A percentile compares a stretch with the other conserved stretches of the same genome.
Conservation (phyloP, 2,888 invertebrate genomes). For the Mimumesa dahlbomi region DNA sequence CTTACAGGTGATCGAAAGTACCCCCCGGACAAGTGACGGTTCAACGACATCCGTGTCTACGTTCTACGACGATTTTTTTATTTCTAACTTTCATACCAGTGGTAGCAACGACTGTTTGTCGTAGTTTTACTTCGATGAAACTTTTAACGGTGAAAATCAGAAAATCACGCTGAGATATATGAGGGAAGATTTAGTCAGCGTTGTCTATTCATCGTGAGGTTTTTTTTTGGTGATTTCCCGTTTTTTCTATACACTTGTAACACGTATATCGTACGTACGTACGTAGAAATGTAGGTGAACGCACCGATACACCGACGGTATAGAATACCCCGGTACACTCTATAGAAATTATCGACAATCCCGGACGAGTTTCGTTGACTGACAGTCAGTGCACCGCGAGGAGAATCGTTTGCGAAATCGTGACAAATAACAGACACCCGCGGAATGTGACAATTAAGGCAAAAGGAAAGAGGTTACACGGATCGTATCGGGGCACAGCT, state of each 20-base stretch:
- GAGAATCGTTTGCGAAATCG: not conserved
- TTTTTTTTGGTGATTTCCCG: too few species aligned
- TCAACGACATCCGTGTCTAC: slow-evolving; percentile 41
- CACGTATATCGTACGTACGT: too few species aligned
- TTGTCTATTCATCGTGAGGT: too few species aligned
- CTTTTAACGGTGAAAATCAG: too few species aligned
- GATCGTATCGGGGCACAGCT: slow-evolving; percentile 5
- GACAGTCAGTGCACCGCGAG: not conserved
- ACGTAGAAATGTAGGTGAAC: not conserved
- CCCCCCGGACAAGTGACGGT: slow-evolving; percentile 36
- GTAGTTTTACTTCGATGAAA: too few species aligned
- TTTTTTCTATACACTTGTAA: too few species aligned
- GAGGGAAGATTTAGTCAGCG: too few species aligned
- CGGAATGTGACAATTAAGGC: slow-evolving; percentile 18
- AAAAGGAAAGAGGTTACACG: slow-evolving; percentile 37
- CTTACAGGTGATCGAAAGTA: slow-evolving; percentile 48
- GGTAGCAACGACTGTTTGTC: too few species aligned
- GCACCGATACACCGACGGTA: not conserved
- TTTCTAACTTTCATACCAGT: too few species aligned
- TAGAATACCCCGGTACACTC: too few species aligned
- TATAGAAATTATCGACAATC: not conserved
- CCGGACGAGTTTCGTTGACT: not conserved
- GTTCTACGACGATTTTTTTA: not conserved
- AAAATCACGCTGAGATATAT: too few species aligned
- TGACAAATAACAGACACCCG: slow-evolving; percentile 4